These are phyloP conservation scores for Aegotheles bennettii DNA, from an alignment of 2,113 vertebrate genomes.

Conservation along the genomic window DNA sequence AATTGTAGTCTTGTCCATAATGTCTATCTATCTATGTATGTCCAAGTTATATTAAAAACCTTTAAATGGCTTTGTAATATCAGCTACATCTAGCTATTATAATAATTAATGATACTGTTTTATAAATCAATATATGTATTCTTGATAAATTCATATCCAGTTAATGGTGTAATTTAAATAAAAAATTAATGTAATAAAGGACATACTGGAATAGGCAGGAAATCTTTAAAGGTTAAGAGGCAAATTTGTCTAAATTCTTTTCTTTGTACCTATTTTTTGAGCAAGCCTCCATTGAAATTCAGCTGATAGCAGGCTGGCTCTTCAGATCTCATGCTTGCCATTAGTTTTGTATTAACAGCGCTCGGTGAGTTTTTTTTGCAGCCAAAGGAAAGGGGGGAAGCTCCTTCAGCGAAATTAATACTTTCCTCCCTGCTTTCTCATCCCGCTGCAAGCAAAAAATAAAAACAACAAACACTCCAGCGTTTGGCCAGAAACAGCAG, in stretches of 20 bases:
- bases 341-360: conserved; percentile 36
- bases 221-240: conserved; percentile 83
- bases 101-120: conserved; percentile 97
- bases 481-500: not conserved
- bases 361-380: conserved; percentile 15
- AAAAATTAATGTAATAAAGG: conserved; percentile 87
- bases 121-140: conserved; percentile 91
- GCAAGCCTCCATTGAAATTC: conserved; percentile 58
- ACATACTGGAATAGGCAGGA: conserved; percentile 77
- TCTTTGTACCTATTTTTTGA: conserved; percentile 61
- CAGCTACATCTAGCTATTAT: conserved; percentile 93
- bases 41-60: conserved; percentile 90
- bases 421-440: not conserved
- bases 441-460: conserved; percentile 14
- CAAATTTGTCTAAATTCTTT: conserved; percentile 81
- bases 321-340: not conserved
- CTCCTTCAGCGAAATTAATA: not conserved
- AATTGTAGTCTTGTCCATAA: conserved; percentile 90
- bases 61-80: conserved; percentile 94
- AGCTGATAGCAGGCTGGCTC: conserved; percentile 51
- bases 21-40: conserved; percentile 93
- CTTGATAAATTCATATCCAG: conserved; percentile 91
- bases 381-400: not conserved
- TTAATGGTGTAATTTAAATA: conserved; percentile 93
- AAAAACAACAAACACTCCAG: not conserved